Conservation (phyloP, 2,797 vertebrate species). For the Lutjanus argentimaculatus region DNA sequence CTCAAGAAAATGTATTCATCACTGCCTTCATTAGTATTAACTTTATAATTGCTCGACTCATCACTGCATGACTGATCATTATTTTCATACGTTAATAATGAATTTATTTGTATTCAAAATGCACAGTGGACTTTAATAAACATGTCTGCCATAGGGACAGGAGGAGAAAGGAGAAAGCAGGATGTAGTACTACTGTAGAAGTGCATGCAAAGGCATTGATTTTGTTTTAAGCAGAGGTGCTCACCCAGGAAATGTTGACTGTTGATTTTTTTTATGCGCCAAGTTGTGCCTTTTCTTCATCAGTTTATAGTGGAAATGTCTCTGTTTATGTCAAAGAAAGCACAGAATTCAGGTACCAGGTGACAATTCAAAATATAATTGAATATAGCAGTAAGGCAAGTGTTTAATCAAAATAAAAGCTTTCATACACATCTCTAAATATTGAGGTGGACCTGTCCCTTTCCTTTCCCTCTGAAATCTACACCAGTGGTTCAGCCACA, state of each 20-base stretch:
- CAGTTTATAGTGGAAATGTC: too few relatives aligned
- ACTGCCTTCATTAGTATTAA: background rate
- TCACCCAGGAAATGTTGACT: too few relatives aligned
- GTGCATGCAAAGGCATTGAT: background rate
- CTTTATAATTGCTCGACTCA: conserved; percentile 3
- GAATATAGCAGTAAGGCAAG: too few relatives aligned
- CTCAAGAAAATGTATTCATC: background rate
- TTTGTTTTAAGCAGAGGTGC: background rate
- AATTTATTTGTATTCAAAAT: conserved; percentile 1
- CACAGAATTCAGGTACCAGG: too few relatives aligned
- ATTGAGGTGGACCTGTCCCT: too few relatives aligned
- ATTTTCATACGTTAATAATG: background rate
- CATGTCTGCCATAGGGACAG: background rate
- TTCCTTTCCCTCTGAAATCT: too few relatives aligned
- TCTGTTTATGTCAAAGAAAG: too few relatives aligned
- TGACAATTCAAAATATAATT: too few relatives aligned
- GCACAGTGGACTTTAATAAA: background rate
- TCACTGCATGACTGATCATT: background rate
- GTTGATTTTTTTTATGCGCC: too few relatives aligned
- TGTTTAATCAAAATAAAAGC: too few relatives aligned
- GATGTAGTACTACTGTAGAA: background rate
- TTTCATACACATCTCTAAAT: too few relatives aligned
- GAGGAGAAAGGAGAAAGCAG: background rate
- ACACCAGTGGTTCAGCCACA: background rate
- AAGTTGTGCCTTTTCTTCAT: too few relatives aligned